Evolutionary conservation across 2,888 invertebrate genomes (phyloP).

Genomic region (Agriopis leucophaearia): DNA sequence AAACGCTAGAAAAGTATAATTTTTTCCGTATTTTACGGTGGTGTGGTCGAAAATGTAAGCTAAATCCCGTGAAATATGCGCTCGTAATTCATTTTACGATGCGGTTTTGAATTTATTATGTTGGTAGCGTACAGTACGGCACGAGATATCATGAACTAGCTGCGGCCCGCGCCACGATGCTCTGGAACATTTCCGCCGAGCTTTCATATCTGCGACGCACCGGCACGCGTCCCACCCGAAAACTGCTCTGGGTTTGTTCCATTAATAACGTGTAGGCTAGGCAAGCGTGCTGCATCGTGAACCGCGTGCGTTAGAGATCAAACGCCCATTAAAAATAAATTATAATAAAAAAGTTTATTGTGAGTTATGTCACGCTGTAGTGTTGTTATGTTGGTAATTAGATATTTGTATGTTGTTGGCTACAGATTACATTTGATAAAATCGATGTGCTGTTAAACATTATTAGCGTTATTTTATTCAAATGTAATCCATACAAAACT

Average conservation of each 20-base stretch:
- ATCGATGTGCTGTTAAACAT: neutral
- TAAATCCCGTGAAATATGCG: constrained; percentile 39
- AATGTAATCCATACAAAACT: no score
- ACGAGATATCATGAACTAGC: neutral
- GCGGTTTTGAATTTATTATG: constrained; percentile 30
- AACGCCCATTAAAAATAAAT: no score
- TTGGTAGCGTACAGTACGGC: neutral
- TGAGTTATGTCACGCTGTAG: neutral
- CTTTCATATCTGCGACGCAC: no score
- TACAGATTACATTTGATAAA: neutral
- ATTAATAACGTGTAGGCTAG: no score
- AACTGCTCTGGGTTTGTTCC: no score
- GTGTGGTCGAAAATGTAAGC: constrained; percentile 26
- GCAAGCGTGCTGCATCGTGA: no score
- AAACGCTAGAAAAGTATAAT: neutral
- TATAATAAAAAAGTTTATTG: neutral
- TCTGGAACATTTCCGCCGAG: no score
- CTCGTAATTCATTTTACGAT: constrained; percentile 41
- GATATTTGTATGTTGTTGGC: constrained; percentile 15
- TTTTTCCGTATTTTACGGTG: constrained; percentile 16
- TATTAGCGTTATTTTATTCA: no score
- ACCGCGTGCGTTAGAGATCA: no score
- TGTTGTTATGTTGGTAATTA: constrained; percentile 13
- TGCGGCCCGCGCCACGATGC: no score
- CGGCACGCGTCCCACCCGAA: no score